Percentiles rank a stretch among this genome's conserved stretches.
These are phyloP conservation scores for Procambarus clarkii DNA, from an alignment of 1,140 invertebrate genomes.

Conservation along the genomic window DNA sequence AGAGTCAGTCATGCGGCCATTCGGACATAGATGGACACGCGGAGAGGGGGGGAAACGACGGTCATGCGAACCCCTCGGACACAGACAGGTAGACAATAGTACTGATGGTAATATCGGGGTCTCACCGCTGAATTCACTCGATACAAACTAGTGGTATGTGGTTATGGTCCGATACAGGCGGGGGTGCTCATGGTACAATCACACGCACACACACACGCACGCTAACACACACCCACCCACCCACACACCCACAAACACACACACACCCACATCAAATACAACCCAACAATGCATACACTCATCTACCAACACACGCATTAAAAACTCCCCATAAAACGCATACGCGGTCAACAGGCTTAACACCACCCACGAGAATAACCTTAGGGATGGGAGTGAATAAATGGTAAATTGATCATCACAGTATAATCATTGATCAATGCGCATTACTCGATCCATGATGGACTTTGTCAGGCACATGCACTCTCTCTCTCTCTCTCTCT, in stretches of 20 bases:
- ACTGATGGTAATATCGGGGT: constrained; percentile 58
- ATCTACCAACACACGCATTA: constrained; percentile 10
- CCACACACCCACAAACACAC: constrained; percentile 31
- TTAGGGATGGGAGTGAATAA: constrained; percentile 26
- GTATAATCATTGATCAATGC: constrained; percentile 34
- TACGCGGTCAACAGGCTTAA: too few relatives aligned
- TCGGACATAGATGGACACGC: constrained; percentile 53
- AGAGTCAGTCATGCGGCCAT: constrained; percentile 35
- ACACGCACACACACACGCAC: background rate
- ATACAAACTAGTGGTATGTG: constrained; percentile 54
- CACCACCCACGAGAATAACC: background rate
- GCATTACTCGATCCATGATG: constrained; percentile 39
- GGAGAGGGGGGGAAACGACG: background rate
- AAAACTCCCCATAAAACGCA: too few relatives aligned
- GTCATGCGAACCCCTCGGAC: constrained; percentile 10
- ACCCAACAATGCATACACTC: constrained; percentile 26
- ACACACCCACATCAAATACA: constrained; percentile 36
- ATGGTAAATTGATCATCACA: constrained; percentile 36
- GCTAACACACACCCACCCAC: constrained; percentile 39
- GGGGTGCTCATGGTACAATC: constrained; percentile 1
- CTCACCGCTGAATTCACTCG: constrained; percentile 53
- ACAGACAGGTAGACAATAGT: constrained; percentile 50
- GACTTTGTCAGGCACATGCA: constrained; percentile 11
- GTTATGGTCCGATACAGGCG: constrained; percentile 20
- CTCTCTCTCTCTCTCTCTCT: too few relatives aligned